Conservation (phyloP, 2,888 invertebrate genomes). For the Deilephila porcellus region DNA sequence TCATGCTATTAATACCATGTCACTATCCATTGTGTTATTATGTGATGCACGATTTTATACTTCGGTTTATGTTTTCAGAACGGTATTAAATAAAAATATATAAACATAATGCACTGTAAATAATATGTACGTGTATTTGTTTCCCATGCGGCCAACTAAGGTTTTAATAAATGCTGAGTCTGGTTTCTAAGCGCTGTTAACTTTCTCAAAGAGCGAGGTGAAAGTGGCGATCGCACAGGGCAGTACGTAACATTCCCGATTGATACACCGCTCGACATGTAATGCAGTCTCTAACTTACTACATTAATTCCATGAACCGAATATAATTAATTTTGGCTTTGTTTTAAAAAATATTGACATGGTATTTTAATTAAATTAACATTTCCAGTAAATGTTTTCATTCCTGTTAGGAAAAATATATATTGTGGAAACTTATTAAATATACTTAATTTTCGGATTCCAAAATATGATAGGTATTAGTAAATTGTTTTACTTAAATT, state of each 20-base stretch:
- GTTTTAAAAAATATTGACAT: not conserved
- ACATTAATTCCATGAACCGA: not conserved
- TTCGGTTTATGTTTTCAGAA: not conserved
- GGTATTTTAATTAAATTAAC: no score
- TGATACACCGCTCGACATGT: conserved; percentile 63
- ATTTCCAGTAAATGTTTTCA: no score
- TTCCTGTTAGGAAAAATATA: no score
- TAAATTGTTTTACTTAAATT: no score
- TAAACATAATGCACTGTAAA: no score
- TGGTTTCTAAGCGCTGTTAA: conserved; percentile 75
- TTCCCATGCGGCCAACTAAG: not conserved
- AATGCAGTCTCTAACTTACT: conserved; percentile 39
- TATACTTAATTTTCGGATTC: no score
- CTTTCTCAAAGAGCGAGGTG: conserved; percentile 78
- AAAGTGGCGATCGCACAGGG: conserved; percentile 74
- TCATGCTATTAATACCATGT: conserved; percentile 41
- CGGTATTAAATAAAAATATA: no score
- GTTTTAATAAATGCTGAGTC: conserved; percentile 64
- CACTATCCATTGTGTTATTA: conserved; percentile 36
- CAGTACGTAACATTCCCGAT: conserved; percentile 73
- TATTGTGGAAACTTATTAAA: no score
- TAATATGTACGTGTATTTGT: not conserved
- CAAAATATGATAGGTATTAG: no score
- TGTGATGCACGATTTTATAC: not conserved
- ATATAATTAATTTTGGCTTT: not conserved